Evolutionary conservation across 2,113 vertebrate species (phyloP), one percentile per base, ranked within the genome.

Genomic region (Lamprotornis superbus): DNA sequence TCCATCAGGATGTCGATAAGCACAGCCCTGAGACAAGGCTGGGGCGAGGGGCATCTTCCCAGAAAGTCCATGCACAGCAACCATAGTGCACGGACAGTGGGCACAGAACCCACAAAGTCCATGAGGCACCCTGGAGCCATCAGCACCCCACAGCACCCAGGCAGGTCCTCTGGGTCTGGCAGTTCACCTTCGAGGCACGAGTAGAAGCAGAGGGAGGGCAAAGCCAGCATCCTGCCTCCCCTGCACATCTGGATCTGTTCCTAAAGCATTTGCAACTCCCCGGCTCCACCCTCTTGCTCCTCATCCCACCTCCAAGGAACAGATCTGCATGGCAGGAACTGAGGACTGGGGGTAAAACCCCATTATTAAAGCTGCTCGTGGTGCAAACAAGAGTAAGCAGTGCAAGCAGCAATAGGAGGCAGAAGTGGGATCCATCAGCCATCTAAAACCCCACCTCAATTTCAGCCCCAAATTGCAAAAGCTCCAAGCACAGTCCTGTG

Each of bases 1-100:
- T 71, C 70, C 61, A 64, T 20, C 0, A 0, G 20, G 35, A 49
- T 4, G 1, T 1, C 6, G 46, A 37, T 61, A 81, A 80, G n/a
- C 75, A 56, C 37, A 87, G 63, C 27, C 28, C 83, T 1, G 1
- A 82, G 52, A 64, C 33, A 42, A 37, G 15, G 47, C 79, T 37
- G 64, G n/a, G 40, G 24, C 0, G 1, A 70, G 47, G 35, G 56
- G 13, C 27, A 11, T 14, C 74, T 42, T 33, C 28, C 42, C 47
- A 12, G 1, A 7, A 59, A 44, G 7, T 20, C 64, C 14, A 35
- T 0, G 2, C 9, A 27, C 35, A 76, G 57, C 16, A 63, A 17
- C 27, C 33, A 21, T 0, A 0, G 35, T 20, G 18, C 56, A 37
- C 25, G 44, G 39, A 3, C 42, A 50, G 21, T 3, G 4, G 46